Conservation (phyloP, 2,797 vertebrate species). For the Poecilia gillii region DNA sequence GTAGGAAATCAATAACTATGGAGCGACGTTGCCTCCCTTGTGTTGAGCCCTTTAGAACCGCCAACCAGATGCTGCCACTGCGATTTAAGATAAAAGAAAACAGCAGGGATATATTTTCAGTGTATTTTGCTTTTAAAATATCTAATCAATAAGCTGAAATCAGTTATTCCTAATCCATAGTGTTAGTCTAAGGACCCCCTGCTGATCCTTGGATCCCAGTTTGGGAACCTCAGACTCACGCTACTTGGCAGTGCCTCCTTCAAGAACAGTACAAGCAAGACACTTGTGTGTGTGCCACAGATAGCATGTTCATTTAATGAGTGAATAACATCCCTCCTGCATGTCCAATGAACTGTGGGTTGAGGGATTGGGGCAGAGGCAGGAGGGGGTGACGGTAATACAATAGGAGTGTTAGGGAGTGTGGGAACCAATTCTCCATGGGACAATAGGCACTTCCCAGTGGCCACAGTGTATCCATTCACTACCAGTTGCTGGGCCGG, state of each 20-base stretch:
- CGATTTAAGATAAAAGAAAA: not conserved
- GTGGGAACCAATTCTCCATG: conserved; percentile 81
- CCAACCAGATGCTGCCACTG: not conserved
- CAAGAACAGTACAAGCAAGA: conserved; percentile 60
- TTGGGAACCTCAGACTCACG: conserved; percentile 46
- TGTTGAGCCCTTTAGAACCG: not conserved
- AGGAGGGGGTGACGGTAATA: conserved; percentile 52
- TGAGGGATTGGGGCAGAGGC: conserved; percentile 42
- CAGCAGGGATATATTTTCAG: not conserved
- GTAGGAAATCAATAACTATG: not conserved
- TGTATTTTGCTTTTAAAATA: not conserved
- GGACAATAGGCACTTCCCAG: conserved; percentile 80
- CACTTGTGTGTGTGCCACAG: conserved; percentile 62
- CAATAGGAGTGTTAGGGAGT: conserved; percentile 80
- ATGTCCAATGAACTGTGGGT: conserved; percentile 74
- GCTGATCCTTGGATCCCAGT: conserved; percentile 30
- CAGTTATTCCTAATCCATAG: conserved; percentile 6
- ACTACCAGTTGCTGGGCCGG: conserved; percentile 73
- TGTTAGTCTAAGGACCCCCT: conserved; percentile 23
- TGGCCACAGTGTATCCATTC: conserved; percentile 75
- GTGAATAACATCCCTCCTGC: conserved; percentile 71
- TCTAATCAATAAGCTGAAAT: not conserved
- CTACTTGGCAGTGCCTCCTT: conserved; percentile 42
- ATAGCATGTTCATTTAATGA: conserved; percentile 78
- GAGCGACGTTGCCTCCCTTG: not conserved